These are phyloP conservation scores for Talpa occidentalis DNA, from an alignment of 2,113 vertebrate species.

Conservation along the genomic window DNA sequence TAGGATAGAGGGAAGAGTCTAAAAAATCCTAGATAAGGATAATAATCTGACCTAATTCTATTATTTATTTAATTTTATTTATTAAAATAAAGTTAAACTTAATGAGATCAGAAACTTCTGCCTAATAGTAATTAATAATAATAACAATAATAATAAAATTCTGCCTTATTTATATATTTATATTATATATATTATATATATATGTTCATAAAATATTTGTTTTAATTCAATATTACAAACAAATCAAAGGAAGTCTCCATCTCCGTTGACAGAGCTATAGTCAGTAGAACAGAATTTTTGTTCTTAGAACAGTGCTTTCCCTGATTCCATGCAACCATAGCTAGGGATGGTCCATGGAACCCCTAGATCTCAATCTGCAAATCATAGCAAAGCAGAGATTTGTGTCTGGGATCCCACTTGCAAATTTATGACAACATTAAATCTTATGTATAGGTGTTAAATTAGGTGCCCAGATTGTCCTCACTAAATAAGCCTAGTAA, in stretches of 20 bases:
- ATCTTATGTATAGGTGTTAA: not conserved
- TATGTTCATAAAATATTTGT: constrained; percentile 5
- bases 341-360: not conserved
- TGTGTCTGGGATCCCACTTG: not conserved
- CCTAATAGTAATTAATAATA: too few relatives aligned
- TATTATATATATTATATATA: not conserved
- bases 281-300: not conserved
- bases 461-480: not conserved
- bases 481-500: constrained; percentile 29
- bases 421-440: not conserved
- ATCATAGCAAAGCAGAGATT: not conserved
- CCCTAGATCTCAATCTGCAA: not conserved
- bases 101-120: too few relatives aligned
- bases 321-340: not conserved
- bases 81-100: not conserved
- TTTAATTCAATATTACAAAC: not conserved
- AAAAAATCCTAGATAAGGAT: not conserved
- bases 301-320: not conserved
- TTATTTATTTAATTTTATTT: too few relatives aligned
- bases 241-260: not conserved
- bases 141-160: not conserved
- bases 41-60: not conserved
- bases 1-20: not conserved
- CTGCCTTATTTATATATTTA: not conserved
- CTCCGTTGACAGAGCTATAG: not conserved